Conservation (phyloP, 2,113 vertebrate species). For the Reinhardtius hippoglossoides region DNA sequence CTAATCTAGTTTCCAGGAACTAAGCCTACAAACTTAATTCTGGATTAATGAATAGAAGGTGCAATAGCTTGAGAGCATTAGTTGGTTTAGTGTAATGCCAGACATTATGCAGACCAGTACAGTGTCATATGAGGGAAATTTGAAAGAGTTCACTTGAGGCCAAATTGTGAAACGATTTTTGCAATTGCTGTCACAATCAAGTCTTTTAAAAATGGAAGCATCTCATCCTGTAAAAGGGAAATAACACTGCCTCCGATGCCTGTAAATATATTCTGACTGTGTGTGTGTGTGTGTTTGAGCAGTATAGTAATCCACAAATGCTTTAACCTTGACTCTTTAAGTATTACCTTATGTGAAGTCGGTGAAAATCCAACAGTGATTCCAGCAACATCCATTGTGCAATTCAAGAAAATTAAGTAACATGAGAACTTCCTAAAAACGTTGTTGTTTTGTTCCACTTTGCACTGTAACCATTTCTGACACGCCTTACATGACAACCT, state of each 20-base stretch:
- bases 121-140: not conserved
- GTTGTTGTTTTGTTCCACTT: constrained; percentile 17
- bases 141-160: not conserved
- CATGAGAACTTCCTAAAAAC: constrained; percentile 37
- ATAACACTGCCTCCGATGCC: not conserved
- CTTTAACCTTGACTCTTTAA: not conserved
- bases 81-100: not conserved
- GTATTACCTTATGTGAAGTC: not conserved
- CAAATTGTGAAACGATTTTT: constrained; percentile 11
- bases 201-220: not conserved
- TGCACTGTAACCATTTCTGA: not conserved
- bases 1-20: not conserved
- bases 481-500: not conserved
- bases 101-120: not conserved
- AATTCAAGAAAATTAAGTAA: constrained; percentile 42
- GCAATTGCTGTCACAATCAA: not conserved
- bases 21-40: not conserved
- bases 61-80: not conserved
- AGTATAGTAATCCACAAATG: not conserved
- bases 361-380: not conserved
- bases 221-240: not conserved
- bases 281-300: not conserved
- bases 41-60: not conserved
- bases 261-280: not conserved
- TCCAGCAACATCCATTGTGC: constrained; percentile 21